These are phyloP conservation scores for Tricholauxania praeusta DNA, from an alignment of 2,888 invertebrate species.

Conservation along the genomic window DNA sequence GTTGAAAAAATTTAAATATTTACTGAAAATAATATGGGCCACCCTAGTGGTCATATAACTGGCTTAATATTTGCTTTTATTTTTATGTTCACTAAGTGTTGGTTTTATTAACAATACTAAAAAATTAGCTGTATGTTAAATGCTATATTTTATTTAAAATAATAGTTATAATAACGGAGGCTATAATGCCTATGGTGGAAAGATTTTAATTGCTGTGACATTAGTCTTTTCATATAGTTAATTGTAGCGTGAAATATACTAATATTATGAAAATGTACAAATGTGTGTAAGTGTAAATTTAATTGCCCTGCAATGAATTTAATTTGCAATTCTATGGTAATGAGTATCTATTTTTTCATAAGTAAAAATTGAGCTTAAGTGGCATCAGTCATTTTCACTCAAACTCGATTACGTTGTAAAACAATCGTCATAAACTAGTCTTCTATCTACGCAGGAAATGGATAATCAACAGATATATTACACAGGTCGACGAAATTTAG, in stretches of 20 bases:
- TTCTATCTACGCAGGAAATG: no score
- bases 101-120: constrained; percentile 16
- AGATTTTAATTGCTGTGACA: background rate
- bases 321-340: no score
- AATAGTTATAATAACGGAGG: background rate
- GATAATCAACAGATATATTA: no score
- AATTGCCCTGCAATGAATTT: no score
- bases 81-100: constrained; percentile 15
- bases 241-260: background rate
- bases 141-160: background rate
- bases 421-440: no score
- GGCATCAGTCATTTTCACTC: no score
- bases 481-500: no score
- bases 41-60: background rate
- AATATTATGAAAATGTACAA: background rate
- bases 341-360: no score
- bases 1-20: no score
- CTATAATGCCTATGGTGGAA: background rate
- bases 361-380: no score
- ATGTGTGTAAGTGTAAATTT: no score
- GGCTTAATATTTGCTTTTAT: background rate
- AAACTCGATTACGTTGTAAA: no score
- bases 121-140: background rate
- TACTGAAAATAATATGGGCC: background rate
- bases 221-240: background rate